These are phyloP conservation scores for Gymnoscopelus braueri DNA, from an alignment of 2,797 vertebrate species.

Conservation along the genomic window DNA sequence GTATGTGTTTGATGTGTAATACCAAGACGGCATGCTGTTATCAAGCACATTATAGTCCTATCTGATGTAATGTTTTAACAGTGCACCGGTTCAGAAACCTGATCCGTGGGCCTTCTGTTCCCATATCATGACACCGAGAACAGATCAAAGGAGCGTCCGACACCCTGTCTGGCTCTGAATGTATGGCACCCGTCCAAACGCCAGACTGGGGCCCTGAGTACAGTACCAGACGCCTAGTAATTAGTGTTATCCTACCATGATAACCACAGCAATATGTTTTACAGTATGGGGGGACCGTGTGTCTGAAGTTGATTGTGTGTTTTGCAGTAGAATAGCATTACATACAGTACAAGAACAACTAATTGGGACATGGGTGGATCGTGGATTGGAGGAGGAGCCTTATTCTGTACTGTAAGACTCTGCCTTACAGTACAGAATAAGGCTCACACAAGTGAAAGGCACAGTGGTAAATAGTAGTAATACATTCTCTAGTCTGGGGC, in stretches of 20 bases:
- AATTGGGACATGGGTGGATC: constrained; percentile 11
- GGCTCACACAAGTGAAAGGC: no score
- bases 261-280: constrained; percentile 20
- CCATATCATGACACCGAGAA: constrained; percentile 15
- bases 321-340: constrained; percentile 36
- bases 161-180: constrained; percentile 25
- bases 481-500: not conserved
- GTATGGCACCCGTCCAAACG: constrained; percentile 33
- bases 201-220: constrained; percentile 25
- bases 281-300: not conserved
- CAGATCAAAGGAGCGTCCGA: constrained; percentile 36
- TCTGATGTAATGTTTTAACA: constrained; percentile 35
- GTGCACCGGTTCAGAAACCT: constrained; percentile 6
- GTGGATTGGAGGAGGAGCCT: not conserved
- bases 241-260: constrained; percentile 58
- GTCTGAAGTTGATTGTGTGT: constrained; percentile 35
- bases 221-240: constrained; percentile 39
- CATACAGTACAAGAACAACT: constrained; percentile 3
- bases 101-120: constrained; percentile 27
- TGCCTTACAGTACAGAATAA: no score
- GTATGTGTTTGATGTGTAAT: constrained; percentile 21
- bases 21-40: constrained; percentile 14
- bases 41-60: not conserved
- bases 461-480: no score
- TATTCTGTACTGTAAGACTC: not conserved